These are phyloP conservation scores for Leptodactylus fuscus DNA, from an alignment of 2,113 vertebrate genomes.

Conservation along the genomic window DNA sequence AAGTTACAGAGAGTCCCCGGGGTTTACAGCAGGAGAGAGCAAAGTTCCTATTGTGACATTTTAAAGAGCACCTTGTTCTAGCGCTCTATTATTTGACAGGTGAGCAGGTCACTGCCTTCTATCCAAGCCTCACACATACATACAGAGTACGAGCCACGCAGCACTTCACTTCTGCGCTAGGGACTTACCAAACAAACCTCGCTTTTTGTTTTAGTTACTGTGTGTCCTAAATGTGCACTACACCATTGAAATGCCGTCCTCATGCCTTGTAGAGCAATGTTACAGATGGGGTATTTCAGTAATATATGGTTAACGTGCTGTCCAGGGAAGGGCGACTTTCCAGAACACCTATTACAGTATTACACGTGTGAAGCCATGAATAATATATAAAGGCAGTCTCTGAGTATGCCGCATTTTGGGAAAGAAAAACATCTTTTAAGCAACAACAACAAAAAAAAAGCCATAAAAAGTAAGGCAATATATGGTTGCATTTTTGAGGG, in stretches of 20 bases:
- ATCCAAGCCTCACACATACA: background rate
- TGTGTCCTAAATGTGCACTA: background rate
- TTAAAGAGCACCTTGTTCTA: conserved; percentile 26
- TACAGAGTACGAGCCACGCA: background rate
- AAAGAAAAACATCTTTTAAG: too few relatives aligned
- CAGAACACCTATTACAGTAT: too few relatives aligned
- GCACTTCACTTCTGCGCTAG: background rate
- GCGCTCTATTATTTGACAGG: background rate
- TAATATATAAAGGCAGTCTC: too few relatives aligned
- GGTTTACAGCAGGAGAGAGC: background rate
- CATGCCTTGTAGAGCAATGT: background rate
- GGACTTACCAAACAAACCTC: background rate
- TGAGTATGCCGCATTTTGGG: too few relatives aligned
- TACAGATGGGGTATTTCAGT: background rate
- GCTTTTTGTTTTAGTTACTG: conserved; percentile 16
- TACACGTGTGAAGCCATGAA: too few relatives aligned
- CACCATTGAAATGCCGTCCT: background rate
- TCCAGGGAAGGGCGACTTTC: too few relatives aligned
- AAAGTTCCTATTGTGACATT: conserved; percentile 32
- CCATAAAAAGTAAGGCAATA: too few relatives aligned
- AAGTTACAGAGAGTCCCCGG: background rate
- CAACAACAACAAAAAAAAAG: too few relatives aligned
- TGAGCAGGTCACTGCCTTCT: conserved; percentile 15
- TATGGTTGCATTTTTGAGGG: too few relatives aligned
- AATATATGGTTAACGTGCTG: background rate